phyloP scores from a whole-genome alignment of 2,888 invertebrate genomes.

The Megaustenia siamemsis region DNA sequence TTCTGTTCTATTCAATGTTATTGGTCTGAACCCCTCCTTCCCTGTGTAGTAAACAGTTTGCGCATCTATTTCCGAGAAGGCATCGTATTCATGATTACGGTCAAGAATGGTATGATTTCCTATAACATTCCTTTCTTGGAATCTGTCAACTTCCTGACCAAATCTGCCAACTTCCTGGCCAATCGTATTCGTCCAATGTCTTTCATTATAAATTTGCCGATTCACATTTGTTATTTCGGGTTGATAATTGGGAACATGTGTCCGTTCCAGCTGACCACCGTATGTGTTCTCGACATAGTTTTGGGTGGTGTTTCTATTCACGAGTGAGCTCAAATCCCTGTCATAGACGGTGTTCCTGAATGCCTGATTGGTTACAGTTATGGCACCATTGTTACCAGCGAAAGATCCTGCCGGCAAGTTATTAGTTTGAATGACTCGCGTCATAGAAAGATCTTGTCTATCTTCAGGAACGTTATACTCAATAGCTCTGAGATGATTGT shows the following conservation, averaged over 20 bases:
- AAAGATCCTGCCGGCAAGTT: conserved; percentile 12
- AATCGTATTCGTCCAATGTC: not conserved
- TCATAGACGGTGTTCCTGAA: conserved; percentile 1
- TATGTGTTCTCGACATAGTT: not conserved
- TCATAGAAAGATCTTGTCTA: not conserved
- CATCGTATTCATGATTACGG: not conserved
- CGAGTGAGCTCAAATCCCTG: not conserved
- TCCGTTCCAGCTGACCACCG: not conserved
- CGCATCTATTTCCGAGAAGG: conserved; percentile 21
- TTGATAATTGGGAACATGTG: not conserved
- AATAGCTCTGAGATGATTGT: not conserved
- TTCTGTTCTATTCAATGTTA: not conserved
- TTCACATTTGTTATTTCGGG: not conserved
- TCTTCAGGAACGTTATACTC: not conserved
- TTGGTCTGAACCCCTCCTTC: not conserved
- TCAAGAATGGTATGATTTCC: not conserved
- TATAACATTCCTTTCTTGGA: not conserved
- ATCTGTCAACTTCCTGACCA: not conserved
- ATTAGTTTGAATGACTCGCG: conserved; percentile 17
- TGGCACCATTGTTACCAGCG: not conserved
- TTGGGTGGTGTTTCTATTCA: not conserved
- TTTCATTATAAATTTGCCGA: not conserved
- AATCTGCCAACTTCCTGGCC: not conserved
- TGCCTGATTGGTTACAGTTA: not conserved
- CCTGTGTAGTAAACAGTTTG: conserved; percentile 49